phyloP scores from a whole-genome alignment of 2,888 invertebrate genomes.

The Scaptomyza tumidula region DNA sequence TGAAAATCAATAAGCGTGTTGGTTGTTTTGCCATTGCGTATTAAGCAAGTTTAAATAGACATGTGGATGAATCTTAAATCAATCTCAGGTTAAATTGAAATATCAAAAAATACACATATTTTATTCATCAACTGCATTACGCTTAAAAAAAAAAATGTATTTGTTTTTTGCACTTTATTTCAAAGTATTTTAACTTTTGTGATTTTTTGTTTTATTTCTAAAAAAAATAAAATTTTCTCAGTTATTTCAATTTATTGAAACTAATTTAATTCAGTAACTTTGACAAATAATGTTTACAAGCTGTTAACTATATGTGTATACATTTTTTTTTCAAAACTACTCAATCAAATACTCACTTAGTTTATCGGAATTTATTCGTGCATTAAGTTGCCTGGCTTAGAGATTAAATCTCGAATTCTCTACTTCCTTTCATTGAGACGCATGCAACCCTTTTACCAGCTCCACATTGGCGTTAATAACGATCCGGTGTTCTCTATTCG shows the following conservation, averaged over 20 bases:
- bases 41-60: neutral
- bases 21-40: neutral
- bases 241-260: no score
- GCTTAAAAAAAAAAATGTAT: no score
- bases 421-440: neutral
- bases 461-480: constrained; percentile 38
- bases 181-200: neutral
- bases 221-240: no score
- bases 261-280: no score
- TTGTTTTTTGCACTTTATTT: no score
- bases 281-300: neutral
- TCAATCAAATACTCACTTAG: neutral
- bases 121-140: no score
- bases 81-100: neutral
- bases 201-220: no score
- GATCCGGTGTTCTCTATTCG: constrained; percentile 24
- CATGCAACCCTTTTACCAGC: neutral
- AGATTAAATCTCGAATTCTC: neutral
- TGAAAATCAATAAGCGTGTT: constrained; percentile 14
- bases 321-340: neutral
- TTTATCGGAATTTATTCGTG: constrained; percentile 3
- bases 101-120: no score
- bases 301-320: neutral
- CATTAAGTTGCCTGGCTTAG: constrained; percentile 3
- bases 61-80: neutral